Evolutionary conservation across 2,113 vertebrate genomes (phyloP), one percentile per base, ranked within the genome.

Genomic region (Semnornis frantzii): DNA sequence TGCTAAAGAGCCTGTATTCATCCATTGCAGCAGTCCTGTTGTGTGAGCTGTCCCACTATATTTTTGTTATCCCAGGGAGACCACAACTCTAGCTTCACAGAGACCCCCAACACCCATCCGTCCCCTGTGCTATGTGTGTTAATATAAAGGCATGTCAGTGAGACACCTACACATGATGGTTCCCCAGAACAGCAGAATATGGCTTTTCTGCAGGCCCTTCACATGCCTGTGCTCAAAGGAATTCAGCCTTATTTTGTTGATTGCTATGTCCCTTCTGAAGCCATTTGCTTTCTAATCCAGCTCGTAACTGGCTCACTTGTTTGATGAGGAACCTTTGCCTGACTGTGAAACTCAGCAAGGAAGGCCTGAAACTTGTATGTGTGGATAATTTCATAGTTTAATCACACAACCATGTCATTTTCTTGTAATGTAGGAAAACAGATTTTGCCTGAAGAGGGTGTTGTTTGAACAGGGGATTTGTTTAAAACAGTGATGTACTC

Each of bases 21-120:
- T 25, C 10, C 3, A 0, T 6, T 39, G 57, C 1, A 2, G 20
- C 9, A 6, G 6, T 10, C 30, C 31, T 23, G 18, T 3, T 3
- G 1, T 2, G 3, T 37, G 5, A 33, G 20, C 31, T 16, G 3
- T 66, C 14, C 39, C 27, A 9, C 28, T 6, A 4, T 15, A 10
- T 18, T 15, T 64, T 15, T 63, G 28, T 63, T 25, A 48, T 14
- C 13, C 28, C 14, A 7, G 9, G 5, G 20, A 31, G 24, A 14
- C 46, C 24, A 19, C 12, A 52, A 50, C 9, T 16, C 20, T 52
- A 14, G 8, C 7, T 85, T 57, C 6, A 28, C 37, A 9, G 13
- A 12, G 19, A 10, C 17, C 42, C 76, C 48, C 16, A 18, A 4
- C 6, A 19, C 11, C 6, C 8, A 17, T 11, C 31, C 7, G 1